phyloP scores from a whole-genome alignment of 1,140 invertebrate species.

The Euschistus heros region DNA sequence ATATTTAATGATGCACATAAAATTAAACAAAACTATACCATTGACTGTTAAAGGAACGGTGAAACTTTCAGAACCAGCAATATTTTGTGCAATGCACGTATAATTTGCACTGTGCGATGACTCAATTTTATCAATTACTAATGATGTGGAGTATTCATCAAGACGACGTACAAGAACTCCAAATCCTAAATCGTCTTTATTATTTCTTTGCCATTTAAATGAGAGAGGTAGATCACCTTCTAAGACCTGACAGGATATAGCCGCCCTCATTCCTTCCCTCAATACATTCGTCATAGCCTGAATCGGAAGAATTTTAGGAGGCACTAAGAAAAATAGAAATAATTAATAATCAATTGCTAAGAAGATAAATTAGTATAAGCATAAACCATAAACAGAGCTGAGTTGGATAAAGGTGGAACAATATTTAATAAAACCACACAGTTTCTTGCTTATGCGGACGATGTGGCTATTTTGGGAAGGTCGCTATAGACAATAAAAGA shows the following conservation, averaged over 20 bases:
- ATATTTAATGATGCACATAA: not conserved
- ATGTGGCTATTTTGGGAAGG: too few relatives aligned
- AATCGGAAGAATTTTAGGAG: conserved; percentile 77
- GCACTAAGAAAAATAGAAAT: conserved; percentile 47
- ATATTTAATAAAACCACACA: too few relatives aligned
- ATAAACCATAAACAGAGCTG: too few relatives aligned
- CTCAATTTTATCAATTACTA: conserved; percentile 77
- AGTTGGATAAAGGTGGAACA: too few relatives aligned
- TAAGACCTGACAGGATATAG: conserved; percentile 85
- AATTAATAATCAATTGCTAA: too few relatives aligned
- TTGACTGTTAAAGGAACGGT: conserved; percentile 69
- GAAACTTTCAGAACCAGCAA: conserved; percentile 63
- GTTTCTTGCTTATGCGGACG: too few relatives aligned
- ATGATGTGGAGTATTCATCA: conserved; percentile 77
- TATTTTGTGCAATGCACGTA: conserved; percentile 76
- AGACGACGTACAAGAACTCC: conserved; percentile 47
- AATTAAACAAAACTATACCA: conserved; percentile 42
- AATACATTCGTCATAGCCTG: conserved; percentile 67
- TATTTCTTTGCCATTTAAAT: conserved; percentile 76
- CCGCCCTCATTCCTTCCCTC: conserved; percentile 81
- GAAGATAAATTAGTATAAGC: too few relatives aligned
- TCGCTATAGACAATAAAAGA: too few relatives aligned
- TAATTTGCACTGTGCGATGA: conserved; percentile 79
- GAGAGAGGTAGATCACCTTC: conserved; percentile 87
- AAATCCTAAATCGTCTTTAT: conserved; percentile 36